These are phyloP conservation scores for Campopleginae sp. DNA, from an alignment of 2,888 invertebrate species.

Conservation along the genomic window DNA sequence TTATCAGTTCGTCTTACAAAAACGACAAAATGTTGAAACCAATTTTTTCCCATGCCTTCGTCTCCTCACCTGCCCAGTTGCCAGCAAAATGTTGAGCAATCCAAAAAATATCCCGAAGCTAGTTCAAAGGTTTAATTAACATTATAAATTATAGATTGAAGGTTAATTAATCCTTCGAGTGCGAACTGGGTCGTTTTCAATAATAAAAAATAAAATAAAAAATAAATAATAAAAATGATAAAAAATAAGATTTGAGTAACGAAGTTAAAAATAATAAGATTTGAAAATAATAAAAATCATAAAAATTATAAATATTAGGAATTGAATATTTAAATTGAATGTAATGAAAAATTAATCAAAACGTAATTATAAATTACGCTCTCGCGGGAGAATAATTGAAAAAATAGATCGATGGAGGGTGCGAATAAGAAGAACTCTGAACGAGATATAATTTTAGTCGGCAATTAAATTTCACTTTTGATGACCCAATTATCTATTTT, in stretches of 20 bases:
- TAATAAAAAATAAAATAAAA: no score
- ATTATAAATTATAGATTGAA: neutral
- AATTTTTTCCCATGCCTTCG: neutral
- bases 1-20: conserved; percentile 56
- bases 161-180: neutral
- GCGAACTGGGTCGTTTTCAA: no score
- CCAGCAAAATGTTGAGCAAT: neutral
- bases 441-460: neutral
- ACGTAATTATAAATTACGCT: no score
- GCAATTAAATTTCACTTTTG: neutral
- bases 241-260: no score
- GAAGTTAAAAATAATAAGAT: no score
- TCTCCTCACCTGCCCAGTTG: neutral
- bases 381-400: no score
- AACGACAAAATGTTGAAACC: neutral
- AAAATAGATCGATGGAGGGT: neutral
- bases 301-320: no score
- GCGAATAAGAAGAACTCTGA: neutral
- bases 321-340: no score
- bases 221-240: no score
- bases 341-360: no score
- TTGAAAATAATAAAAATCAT: no score
- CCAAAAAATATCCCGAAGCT: neutral
- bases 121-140: neutral
- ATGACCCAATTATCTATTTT: conserved; percentile 11